A percentile compares a stretch with the other conserved stretches of the same genome.
Evolutionary conservation across 2,888 invertebrate genomes (phyloP).

Genomic region (Microctonus brassicae): DNA sequence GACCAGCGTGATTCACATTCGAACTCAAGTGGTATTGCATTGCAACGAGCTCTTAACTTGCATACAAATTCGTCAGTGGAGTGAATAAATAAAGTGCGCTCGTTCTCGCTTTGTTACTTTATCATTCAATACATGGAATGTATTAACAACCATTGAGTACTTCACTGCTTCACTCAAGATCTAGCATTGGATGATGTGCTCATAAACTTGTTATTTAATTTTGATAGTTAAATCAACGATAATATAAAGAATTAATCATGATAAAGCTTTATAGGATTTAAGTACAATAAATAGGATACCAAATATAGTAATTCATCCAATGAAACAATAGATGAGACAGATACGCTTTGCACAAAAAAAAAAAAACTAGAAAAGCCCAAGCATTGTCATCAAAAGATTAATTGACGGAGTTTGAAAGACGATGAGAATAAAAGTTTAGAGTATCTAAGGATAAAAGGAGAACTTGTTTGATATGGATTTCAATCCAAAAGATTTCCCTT

Average conservation of each 20-base stretch:
- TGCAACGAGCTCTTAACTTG: no score
- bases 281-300: neutral
- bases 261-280: neutral
- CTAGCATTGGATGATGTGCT: no score
- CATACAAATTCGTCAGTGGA: constrained; percentile 1
- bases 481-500: neutral
- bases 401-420: neutral
- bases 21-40: no score
- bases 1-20: no score
- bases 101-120: neutral
- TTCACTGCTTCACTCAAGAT: constrained; percentile 7
- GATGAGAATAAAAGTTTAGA: neutral
- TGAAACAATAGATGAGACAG: neutral
- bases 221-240: no score
- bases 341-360: neutral
- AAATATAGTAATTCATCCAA: neutral
- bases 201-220: no score
- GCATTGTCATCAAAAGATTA: neutral
- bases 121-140: constrained; percentile 12
- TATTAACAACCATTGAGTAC: neutral
- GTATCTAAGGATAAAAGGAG: neutral
- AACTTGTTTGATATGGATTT: neutral
- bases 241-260: neutral
- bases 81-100: neutral
- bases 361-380: neutral